These are phyloP conservation scores for Drosophila lini DNA, from an alignment of 1,140 invertebrate species.

Conservation along the genomic window DNA sequence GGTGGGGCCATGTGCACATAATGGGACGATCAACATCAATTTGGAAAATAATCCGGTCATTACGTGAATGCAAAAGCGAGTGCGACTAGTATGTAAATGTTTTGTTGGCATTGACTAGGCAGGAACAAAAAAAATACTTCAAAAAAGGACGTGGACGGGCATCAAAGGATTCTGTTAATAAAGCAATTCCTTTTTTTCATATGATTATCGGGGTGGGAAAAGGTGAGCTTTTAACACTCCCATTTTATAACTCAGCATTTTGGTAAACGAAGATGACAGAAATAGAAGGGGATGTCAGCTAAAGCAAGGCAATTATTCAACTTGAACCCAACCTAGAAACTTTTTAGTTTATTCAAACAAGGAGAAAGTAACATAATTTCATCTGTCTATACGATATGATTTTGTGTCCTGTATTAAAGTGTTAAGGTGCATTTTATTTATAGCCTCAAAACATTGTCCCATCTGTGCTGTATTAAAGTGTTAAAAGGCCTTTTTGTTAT, in stretches of 20 bases:
- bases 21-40: conserved; percentile 65
- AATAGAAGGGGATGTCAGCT: conserved; percentile 36
- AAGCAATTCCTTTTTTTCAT: conserved; percentile 37
- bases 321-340: neutral
- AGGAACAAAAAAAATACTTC: conserved; percentile 18
- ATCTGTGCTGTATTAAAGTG: neutral
- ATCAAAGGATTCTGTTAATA: conserved; percentile 28
- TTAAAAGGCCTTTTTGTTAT: conserved; percentile 36
- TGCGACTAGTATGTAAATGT: conserved; percentile 62
- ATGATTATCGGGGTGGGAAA: conserved; percentile 33
- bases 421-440: conserved; percentile 36
- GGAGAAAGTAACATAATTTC: neutral
- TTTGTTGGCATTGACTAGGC: conserved; percentile 47
- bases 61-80: conserved; percentile 36
- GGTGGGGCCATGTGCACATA: conserved; percentile 19
- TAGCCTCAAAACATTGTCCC: conserved; percentile 9
- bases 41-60: conserved; percentile 72
- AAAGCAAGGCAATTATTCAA: conserved; percentile 48
- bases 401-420: no score
- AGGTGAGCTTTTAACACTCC: neutral
- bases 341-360: neutral
- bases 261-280: conserved; percentile 21
- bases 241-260: conserved; percentile 10
- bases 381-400: no score
- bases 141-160: conserved; percentile 5